phyloP scores from a whole-genome alignment of 2,113 vertebrate species.

The Hymenochirus boettgeri region DNA sequence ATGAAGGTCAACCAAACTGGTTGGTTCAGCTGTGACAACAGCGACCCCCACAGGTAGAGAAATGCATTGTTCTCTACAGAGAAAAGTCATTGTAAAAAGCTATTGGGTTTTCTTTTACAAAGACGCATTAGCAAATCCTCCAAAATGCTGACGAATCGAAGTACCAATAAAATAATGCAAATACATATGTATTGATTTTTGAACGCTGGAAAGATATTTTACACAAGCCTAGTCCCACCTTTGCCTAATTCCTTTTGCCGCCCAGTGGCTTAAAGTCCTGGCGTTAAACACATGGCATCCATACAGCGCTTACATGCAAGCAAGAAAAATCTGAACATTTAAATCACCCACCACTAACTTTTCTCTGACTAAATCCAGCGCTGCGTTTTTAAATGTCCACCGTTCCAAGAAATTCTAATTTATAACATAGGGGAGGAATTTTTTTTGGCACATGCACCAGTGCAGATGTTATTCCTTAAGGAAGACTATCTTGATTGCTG shows the following conservation, averaged over 20 bases:
- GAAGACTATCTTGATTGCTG: conserved; percentile 65
- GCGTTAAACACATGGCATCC: conserved; percentile 43
- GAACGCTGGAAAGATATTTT: no score
- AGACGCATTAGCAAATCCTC: no score
- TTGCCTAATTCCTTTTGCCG: neutral
- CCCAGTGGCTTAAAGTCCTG: conserved; percentile 6
- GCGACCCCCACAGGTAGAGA: conserved; percentile 15
- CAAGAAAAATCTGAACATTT: conserved; percentile 12
- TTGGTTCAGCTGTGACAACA: conserved; percentile 14
- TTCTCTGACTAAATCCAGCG: conserved; percentile 22
- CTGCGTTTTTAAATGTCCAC: conserved; percentile 53
- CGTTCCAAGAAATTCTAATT: conserved; percentile 64
- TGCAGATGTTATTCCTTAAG: conserved; percentile 78
- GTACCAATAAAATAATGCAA: no score
- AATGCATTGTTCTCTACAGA: neutral
- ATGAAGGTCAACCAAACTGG: neutral
- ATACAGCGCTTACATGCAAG: conserved; percentile 44
- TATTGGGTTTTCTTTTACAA: neutral
- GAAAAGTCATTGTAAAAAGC: conserved; percentile 10
- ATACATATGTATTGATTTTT: no score
- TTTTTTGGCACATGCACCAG: conserved; percentile 58
- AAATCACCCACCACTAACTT: neutral
- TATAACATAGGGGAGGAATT: conserved; percentile 49
- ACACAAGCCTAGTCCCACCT: no score
- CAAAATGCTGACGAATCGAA: no score